phyloP scores from a whole-genome alignment of 2,888 invertebrate genomes.

The Auanema freiburgensis region DNA sequence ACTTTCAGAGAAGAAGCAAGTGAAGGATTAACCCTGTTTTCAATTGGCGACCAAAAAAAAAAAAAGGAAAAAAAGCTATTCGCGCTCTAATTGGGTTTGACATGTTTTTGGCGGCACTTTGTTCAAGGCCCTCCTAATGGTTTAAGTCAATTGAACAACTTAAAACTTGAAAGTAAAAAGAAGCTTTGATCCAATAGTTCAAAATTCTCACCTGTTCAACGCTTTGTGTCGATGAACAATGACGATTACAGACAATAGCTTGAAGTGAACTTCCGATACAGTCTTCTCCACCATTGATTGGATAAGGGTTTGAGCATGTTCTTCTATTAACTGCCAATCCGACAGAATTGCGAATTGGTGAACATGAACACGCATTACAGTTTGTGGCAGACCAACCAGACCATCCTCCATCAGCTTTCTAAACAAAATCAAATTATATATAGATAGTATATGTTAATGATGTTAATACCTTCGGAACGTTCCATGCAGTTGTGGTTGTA shows the following conservation, averaged over 20 bases:
- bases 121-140: no score
- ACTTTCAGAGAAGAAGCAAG: neutral
- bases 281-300: slow-evolving; percentile 60
- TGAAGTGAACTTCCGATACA: slow-evolving; percentile 53
- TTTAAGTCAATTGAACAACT: no score
- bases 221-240: slow-evolving; percentile 42
- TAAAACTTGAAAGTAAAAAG: no score
- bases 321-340: slow-evolving; percentile 28
- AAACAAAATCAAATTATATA: slow-evolving; percentile 13
- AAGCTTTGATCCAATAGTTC: neutral
- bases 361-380: slow-evolving; percentile 58
- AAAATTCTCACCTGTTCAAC: slow-evolving; percentile 42
- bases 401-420: slow-evolving; percentile 61
- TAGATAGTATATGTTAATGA: neutral
- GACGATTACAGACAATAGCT: slow-evolving; percentile 55
- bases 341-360: slow-evolving; percentile 39
- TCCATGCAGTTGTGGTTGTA: slow-evolving; percentile 11
- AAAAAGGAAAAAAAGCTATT: neutral
- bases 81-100: neutral
- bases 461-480: neutral
- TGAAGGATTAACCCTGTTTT: slow-evolving; percentile 3
- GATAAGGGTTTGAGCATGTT: slow-evolving; percentile 60
- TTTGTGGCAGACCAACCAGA: slow-evolving; percentile 54
- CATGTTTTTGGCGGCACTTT: no score
- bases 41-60: slow-evolving; percentile 3